Base-by-base conservation (phyloP, 1,140 invertebrate genomes). In the Ceratina japonica region DNA sequence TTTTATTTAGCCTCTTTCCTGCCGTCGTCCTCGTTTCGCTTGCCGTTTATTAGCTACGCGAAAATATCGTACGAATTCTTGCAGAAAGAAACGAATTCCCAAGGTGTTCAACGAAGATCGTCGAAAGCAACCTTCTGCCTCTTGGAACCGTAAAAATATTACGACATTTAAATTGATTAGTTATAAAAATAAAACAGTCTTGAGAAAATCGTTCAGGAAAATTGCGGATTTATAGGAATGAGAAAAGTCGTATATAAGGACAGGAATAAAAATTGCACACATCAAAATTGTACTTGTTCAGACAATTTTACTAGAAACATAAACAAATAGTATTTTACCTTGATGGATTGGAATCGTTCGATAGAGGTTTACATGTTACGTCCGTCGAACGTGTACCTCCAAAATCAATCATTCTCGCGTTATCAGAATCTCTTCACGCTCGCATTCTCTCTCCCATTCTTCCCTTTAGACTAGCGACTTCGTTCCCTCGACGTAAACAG, bases 241-340 rank as follows among this genome's bases (percentile, higher is more conserved):
- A 31, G 27, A 31, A 31, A 31, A 31, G 27, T 31, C 4, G 27
- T 31, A 4, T 31, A 4, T 31, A 31, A 31, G 27, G 27, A 1
- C 27, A 31, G 27, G 27, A 4, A 4, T 31, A 4, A 31, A 31
- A 31, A 31, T 31, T 31, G 2, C 27, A 31, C 27, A 31, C 4
- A n/a, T n/a, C n/a, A n/a, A 4, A 31, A 4, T 4, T 31, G 27
- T 59, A 62, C 62, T 61, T 56, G 54, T 79, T 70, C 51, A 51
- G 56, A 18, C 20, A 8, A 44, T 87, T 87, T 87, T 86, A 83
- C 85, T 87, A 87, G 79, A 83, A 87, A 87, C 75, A 85, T 83
- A 87, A 86, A 85, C 79, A 87, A 87, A 87, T 85, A 87, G n/a
- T 66, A 74, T 64, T 65, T 74, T 66, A 79, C 70, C 66, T 2